Evolutionary conservation across 2,888 invertebrate species (phyloP).

Genomic region (Hartigia nigra): DNA sequence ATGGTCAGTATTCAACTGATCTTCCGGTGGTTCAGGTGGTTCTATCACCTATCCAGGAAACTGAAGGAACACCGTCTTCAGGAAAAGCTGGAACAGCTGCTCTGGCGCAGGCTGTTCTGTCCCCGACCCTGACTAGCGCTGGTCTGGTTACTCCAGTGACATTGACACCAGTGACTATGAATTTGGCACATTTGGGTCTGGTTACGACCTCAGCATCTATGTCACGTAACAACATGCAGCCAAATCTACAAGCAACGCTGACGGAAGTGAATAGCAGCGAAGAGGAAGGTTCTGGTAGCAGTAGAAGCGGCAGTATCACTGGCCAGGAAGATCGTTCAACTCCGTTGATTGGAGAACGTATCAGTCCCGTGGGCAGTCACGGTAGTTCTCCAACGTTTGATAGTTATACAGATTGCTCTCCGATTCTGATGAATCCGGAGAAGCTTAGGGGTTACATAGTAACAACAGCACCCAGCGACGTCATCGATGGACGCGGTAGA

Average conservation of each 20-base stretch:
- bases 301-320: conserved; percentile 59
- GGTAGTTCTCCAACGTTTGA: conserved; percentile 57
- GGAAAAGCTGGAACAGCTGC: conserved; percentile 79
- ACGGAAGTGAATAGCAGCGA: conserved; percentile 58
- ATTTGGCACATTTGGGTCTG: conserved; percentile 66
- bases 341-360: conserved; percentile 54
- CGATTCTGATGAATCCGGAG: conserved; percentile 58
- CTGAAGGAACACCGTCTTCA: conserved; percentile 71
- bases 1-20: conserved; percentile 70
- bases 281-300: conserved; percentile 49
- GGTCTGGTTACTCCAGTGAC: conserved; percentile 65
- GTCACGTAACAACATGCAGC: conserved; percentile 55
- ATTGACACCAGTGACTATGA: conserved; percentile 68
- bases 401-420: conserved; percentile 55
- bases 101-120: conserved; percentile 81
- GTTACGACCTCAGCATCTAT: conserved; percentile 69
- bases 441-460: conserved; percentile 51
- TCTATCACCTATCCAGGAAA: conserved; percentile 86
- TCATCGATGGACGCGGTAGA: conserved; percentile 52
- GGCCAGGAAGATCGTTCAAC: conserved; percentile 60
- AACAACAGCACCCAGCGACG: conserved; percentile 28
- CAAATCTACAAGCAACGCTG: conserved; percentile 47
- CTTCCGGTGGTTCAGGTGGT: conserved; percentile 81
- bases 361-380: conserved; percentile 52
- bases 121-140: conserved; percentile 70